Base-by-base conservation (phyloP, 2,113 vertebrate species). In the Sterrhoptilus dennistouni region DNA sequence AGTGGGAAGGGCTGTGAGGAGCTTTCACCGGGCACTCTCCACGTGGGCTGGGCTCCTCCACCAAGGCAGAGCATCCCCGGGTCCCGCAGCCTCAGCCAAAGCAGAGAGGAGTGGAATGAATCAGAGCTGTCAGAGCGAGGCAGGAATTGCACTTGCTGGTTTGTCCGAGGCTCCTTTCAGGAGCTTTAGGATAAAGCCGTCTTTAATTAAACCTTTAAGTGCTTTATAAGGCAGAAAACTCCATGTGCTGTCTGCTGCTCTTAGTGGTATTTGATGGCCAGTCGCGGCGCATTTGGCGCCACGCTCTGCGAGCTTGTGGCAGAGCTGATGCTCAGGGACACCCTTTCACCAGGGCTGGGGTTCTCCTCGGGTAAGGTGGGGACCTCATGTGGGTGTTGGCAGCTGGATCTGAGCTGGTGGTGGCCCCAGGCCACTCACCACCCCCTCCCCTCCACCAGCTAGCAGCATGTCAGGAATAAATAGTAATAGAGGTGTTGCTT, bases 141-240 rank as follows among this genome's bases (percentile, higher is more conserved):
- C 89, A 93, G 44, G 57, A 75, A 42, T 79, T 20, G 77, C 22
- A 5, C 80, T 84, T 2, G 1, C 77, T 65, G 91, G 50, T 76
- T 64, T 93, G 89, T 87, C 89, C 53, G 8, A 91, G 75, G 45
- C 89, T 84, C 50, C 65, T 91, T 56, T 82, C 87, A 79, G 81
- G 40, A 31, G 93, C 89, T 91, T 85, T 96, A 91, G 84, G 93
- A 95, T 94, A 96, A 97, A 96, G 94, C 78, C 4, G 4, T 45
- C 95, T 91, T 96, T 95, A 94, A 97, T 96, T 97, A 96, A 94
- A 97, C 89, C 89, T 93, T 83, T 96, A 97, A 96, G 95, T 95
- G 95, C 94, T 96, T 96, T 93, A 75, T 91, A 91, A 82, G 74
- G 89, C 94, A 85, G 87, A 65, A 93, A 86, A 71, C 74, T 95